Evolutionary conservation across 2,113 vertebrate genomes (phyloP), one percentile per base, ranked within the genome.

Genomic region (Hassar affinis): DNA sequence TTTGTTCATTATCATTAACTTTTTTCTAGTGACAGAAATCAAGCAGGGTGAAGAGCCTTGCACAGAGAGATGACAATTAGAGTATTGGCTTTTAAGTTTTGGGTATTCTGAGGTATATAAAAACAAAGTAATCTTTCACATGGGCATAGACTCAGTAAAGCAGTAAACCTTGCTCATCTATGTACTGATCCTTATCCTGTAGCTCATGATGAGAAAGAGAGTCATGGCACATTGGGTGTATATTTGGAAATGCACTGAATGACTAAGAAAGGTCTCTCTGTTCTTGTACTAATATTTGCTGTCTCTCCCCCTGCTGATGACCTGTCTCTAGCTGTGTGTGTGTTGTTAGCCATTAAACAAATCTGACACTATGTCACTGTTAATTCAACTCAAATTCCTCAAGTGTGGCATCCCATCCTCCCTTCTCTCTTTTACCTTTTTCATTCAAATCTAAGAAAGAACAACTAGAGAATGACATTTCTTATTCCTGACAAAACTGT

Each of bases 331-430:
- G 66, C 86, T 79, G 71, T 84, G 80, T 78, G 64, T 87, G 86
- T 85, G 79, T 77, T 78, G 72, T 87, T 87, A 80, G 64, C 85
- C 84, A 84, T 87, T 86, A 75, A 89, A 84, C 72, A 80, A 86
- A 83, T 82, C 78, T 84, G 85, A 87, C 86, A 85, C 66, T 77
- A 71, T 80, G 83, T 42, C 75, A 17, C 47, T 62, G 59, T 42
- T 79, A 82, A 84, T 83, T 83, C 81, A 27, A 35, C 59, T 81
- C 76, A n/a, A 76, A 78, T 69, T 71, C n/a, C 27, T 77, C 61
- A 33, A 27, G 45, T 61, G 56, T 79, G 66, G 42, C 66, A 25
- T 47, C 25, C 61, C 52, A 49, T 66, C 57, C 12, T 51, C 45
- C 20, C 30, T 10, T 9, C 68, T 62, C 45, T 42, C 35, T 42